Evolutionary conservation across 2,888 invertebrate species (phyloP).

Genomic region (Perdita meconis): DNA sequence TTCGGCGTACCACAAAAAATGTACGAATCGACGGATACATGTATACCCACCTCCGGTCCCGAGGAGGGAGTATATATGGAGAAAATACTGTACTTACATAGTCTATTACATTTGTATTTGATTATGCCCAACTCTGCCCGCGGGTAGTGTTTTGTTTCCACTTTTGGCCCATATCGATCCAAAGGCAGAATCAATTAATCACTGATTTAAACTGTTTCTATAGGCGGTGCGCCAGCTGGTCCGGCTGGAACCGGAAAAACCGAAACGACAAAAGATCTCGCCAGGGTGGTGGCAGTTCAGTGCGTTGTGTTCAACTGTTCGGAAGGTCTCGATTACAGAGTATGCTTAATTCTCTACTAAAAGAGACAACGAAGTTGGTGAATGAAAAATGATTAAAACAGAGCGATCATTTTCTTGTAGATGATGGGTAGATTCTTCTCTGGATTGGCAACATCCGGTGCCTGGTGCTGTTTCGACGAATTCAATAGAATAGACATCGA

Average conservation of each 20-base stretch:
- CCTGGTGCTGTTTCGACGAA: slow-evolving; percentile 97
- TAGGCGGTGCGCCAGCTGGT: slow-evolving; percentile 94
- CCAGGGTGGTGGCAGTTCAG: slow-evolving; percentile 94
- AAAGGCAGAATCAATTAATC: too few relatives aligned
- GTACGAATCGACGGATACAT: too few relatives aligned
- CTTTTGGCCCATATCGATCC: too few relatives aligned
- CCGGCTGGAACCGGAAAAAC: slow-evolving; percentile 96
- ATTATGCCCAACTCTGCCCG: too few relatives aligned
- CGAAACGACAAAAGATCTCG: slow-evolving; percentile 95
- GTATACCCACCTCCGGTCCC: too few relatives aligned
- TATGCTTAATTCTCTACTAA: slow-evolving; percentile 71
- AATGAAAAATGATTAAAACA: neutral
- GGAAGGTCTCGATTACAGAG: slow-evolving; percentile 89
- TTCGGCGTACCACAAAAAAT: too few relatives aligned
- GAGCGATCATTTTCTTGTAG: slow-evolving; percentile 77
- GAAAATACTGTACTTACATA: too few relatives aligned
- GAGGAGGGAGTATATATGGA: too few relatives aligned
- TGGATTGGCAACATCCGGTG: slow-evolving; percentile 94
- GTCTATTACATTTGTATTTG: too few relatives aligned
- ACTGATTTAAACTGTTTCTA: neutral
- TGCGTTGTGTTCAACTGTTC: slow-evolving; percentile 97
- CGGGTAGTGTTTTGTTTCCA: too few relatives aligned
- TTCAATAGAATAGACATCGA: slow-evolving; percentile 96
- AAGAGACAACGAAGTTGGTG: neutral
- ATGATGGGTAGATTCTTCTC: slow-evolving; percentile 97